Conservation (phyloP, 2,888 invertebrate genomes). For the Drosophila picticornis region DNA sequence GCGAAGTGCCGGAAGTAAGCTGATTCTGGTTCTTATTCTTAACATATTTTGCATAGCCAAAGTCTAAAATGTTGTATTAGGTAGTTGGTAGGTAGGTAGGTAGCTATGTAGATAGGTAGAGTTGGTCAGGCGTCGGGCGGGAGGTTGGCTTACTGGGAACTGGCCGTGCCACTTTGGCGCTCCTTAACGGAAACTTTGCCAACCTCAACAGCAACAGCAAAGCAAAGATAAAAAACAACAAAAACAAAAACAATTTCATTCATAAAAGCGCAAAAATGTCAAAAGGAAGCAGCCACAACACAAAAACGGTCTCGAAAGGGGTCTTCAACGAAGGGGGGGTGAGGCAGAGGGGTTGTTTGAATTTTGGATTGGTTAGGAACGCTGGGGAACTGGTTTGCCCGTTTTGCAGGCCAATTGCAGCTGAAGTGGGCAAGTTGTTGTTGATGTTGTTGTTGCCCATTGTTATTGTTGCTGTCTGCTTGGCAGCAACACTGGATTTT, state of each 20-base stretch:
- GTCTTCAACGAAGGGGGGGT: not conserved
- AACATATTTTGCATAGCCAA: slow-evolving; percentile 50
- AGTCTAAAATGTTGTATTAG: slow-evolving; percentile 10
- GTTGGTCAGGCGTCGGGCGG: not conserved
- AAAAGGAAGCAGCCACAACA: slow-evolving; percentile 71
- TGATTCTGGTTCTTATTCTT: slow-evolving; percentile 35
- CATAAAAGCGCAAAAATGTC: slow-evolving; percentile 77
- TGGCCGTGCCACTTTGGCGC: slow-evolving; percentile 76
- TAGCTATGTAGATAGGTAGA: not conserved
- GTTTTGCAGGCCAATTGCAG: slow-evolving; percentile 60
- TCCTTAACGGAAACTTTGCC: slow-evolving; percentile 77
- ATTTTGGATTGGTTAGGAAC: slow-evolving; percentile 40
- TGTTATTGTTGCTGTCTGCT: slow-evolving; percentile 48
- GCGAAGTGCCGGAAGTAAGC: slow-evolving; percentile 47
- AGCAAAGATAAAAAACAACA: slow-evolving; percentile 32
- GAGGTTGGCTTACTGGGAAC: slow-evolving; percentile 39
- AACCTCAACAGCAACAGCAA: slow-evolving; percentile 63
- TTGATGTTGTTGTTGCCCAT: slow-evolving; percentile 40
- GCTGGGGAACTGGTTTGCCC: slow-evolving; percentile 47
- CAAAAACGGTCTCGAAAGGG: slow-evolving; percentile 39
- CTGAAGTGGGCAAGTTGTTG: slow-evolving; percentile 30
- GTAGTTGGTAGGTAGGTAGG: not conserved
- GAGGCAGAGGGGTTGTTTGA: not conserved
- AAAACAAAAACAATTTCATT: slow-evolving; percentile 65
- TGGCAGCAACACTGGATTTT: slow-evolving; percentile 56